Percentiles rank a stretch among this genome's conserved stretches.
Evolutionary conservation across 2,797 vertebrate genomes (phyloP).

Genomic region (Poliocrania exsul): DNA sequence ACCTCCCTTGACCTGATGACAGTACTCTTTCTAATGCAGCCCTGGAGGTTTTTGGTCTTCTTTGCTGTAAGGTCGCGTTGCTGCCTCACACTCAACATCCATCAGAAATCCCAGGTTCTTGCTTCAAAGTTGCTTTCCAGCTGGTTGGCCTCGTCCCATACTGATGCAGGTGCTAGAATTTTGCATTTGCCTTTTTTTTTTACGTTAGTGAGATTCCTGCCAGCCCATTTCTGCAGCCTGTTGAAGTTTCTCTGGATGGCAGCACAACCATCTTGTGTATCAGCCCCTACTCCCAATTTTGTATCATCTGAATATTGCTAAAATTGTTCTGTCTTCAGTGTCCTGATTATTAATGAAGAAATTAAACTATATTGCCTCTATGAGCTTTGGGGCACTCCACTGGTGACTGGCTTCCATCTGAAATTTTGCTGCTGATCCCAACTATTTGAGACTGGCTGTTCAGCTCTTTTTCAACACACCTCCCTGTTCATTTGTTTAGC

Average conservation of each 20-base stretch:
- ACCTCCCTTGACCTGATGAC: not conserved
- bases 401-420: not conserved
- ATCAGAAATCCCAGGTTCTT: not conserved
- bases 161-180: not conserved
- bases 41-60: not conserved
- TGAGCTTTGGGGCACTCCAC: not conserved
- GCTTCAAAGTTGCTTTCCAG: not conserved
- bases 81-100: not conserved
- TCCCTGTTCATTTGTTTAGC: not conserved
- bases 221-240: not conserved
- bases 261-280: rapidly evolving
- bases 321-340: not conserved
- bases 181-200: not conserved
- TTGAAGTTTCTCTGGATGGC: not conserved
- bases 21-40: not conserved
- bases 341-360: not conserved
- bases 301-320: not conserved
- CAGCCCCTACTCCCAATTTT: not conserved
- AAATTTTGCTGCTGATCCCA: not conserved
- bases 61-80: not conserved
- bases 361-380: not conserved
- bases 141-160: not conserved
- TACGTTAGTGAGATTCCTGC: not conserved
- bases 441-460: not conserved
- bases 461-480: not conserved